These are phyloP conservation scores for Rhyacophila evoluta DNA, from an alignment of 2,888 invertebrate species.

Conservation along the genomic window DNA sequence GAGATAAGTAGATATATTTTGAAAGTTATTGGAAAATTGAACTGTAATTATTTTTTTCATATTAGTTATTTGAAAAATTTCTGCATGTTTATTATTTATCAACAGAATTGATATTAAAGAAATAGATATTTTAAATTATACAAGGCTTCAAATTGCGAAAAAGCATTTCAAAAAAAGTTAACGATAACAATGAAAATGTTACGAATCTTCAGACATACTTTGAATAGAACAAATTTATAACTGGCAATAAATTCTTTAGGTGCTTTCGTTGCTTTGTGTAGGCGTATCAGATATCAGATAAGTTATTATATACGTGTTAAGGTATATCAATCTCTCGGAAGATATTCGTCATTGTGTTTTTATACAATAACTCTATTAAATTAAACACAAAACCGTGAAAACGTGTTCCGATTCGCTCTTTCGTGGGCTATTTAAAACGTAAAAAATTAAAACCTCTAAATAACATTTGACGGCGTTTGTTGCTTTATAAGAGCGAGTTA, in stretches of 20 bases:
- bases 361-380: slow-evolving; percentile 19
- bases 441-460: slow-evolving; percentile 1
- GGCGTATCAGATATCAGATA: neutral
- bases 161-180: too few species aligned
- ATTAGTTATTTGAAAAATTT: too few species aligned
- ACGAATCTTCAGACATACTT: too few species aligned
- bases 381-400: slow-evolving; percentile 9
- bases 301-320: neutral
- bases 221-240: too few species aligned
- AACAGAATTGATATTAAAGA: too few species aligned
- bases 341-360: neutral
- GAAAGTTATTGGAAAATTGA: too few species aligned
- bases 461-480: slow-evolving; percentile 35
- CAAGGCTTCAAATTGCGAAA: too few species aligned
- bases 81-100: too few species aligned
- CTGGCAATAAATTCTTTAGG: neutral
- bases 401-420: neutral
- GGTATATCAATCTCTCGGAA: neutral
- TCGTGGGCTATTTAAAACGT: slow-evolving; percentile 16
- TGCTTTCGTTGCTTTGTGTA: neutral
- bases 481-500: slow-evolving; percentile 45
- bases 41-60: too few species aligned
- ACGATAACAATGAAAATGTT: too few species aligned
- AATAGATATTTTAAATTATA: too few species aligned
- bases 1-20: too few species aligned